Base-by-base conservation (phyloP, 2,113 vertebrate species). In the Scalopus aquaticus region DNA sequence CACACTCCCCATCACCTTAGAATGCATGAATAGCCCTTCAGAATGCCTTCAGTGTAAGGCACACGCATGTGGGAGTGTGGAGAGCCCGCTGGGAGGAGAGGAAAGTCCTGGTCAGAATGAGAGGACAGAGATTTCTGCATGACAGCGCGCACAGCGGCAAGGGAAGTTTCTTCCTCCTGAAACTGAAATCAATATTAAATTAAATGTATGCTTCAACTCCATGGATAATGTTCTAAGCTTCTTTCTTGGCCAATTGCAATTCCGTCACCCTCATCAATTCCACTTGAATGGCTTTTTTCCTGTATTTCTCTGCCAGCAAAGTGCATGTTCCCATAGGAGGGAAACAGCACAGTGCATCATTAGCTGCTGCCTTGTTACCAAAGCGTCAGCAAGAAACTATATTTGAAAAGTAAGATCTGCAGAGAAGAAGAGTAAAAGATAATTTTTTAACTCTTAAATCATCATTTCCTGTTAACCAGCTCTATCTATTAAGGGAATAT, bases 151-250 rank as follows among this genome's bases (percentile, higher is more conserved):
- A 85, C 83, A 58, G 82, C 91, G 87, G 85, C 96, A 96, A 97
- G 92, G 96, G 83, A 87, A 73, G 86, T 93, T 84, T 97, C 90
- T 93, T 96, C 80, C 3, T 96, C 95, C 95, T 90, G 95, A 97
- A 97, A 96, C 70, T 95, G 96, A 96, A 98, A 97, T 98, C 95
- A 96, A 95, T 96, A 97, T 95, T 95, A 97, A 97, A 97, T 97
- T 97, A 97, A 97, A 96, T 77, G 95, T 91, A 80, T 37, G 93
- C 94, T 95, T 83, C 88, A 56, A 80, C 86, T 96, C 54, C 58
- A 17, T 0, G 17, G 79, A 37, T n/a, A 73, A 44, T 88, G 91
- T 85, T 56, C 74, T 19, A 62, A 39, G 91, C 96, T 96, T 91
- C 95, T 88, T 96, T 94, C 42, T 19, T 74, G 28, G 44, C 60